These are phyloP conservation scores for Anoura caudifer DNA, from an alignment of 2,113 vertebrate species.

Conservation along the genomic window DNA sequence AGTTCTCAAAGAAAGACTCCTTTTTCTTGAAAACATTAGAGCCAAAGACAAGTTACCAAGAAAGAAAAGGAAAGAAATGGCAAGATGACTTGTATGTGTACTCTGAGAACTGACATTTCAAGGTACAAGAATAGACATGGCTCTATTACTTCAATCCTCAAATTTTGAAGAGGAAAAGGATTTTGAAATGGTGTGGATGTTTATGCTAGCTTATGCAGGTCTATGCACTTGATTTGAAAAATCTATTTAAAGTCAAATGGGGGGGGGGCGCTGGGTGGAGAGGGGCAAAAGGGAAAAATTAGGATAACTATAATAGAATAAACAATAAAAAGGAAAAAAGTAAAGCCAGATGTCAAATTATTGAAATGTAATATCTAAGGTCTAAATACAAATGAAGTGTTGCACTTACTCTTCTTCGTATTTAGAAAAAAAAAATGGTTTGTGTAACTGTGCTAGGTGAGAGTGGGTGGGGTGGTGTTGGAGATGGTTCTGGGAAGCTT, in stretches of 20 bases:
- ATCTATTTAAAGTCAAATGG: neutral
- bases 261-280: neutral
- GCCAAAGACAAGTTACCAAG: neutral
- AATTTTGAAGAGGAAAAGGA: slow-evolving; percentile 4
- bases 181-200: neutral
- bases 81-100: neutral
- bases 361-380: neutral
- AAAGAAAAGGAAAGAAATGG: slow-evolving; percentile 13
- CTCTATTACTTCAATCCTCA: slow-evolving; percentile 6
- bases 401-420: neutral
- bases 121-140: neutral
- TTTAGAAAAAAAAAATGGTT: neutral
- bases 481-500: neutral
- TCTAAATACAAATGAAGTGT: neutral
- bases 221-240: neutral
- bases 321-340: too few relatives aligned
- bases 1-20: neutral
- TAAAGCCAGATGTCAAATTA: slow-evolving; percentile 10
- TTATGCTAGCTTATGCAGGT: neutral
- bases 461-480: neutral
- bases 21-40: neutral
- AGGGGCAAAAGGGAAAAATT: too few relatives aligned
- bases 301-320: too few relatives aligned
- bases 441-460: neutral
- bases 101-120: slow-evolving; percentile 14